Conservation (phyloP, 1,140 invertebrate species). For the Neuroterus valhalla region DNA sequence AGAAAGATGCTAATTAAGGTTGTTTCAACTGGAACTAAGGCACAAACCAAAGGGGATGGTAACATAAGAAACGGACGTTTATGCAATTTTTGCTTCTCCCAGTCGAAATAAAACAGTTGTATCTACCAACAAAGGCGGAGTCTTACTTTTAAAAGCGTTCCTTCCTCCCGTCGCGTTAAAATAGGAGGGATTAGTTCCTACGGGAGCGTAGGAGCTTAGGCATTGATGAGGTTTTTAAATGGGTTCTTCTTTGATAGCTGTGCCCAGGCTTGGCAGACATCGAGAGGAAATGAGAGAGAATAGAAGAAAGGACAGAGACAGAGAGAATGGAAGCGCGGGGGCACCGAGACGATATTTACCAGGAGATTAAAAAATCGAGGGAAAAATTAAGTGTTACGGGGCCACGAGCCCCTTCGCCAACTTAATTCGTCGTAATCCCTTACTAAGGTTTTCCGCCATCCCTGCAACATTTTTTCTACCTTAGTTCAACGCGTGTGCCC, state of each 20-base stretch:
- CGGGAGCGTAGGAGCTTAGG: slow-evolving; percentile 73
- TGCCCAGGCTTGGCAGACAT: slow-evolving; percentile 34
- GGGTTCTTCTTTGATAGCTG: slow-evolving; percentile 75
- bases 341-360: slow-evolving; percentile 72
- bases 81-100: slow-evolving; percentile 50
- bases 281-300: slow-evolving; percentile 51
- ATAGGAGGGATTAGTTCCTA: slow-evolving; percentile 76
- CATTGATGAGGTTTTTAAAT: slow-evolving; percentile 78
- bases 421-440: slow-evolving; percentile 74
- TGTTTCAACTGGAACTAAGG: background rate
- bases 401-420: slow-evolving; percentile 66
- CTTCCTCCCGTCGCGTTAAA: slow-evolving; percentile 69
- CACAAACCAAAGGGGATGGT: background rate
- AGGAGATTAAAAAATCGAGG: slow-evolving; percentile 76
- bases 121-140: slow-evolving; percentile 73
- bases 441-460: slow-evolving; percentile 69
- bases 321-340: slow-evolving; percentile 47
- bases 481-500: slow-evolving; percentile 29
- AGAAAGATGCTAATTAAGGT: background rate
- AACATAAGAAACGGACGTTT: slow-evolving; percentile 37
- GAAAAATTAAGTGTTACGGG: slow-evolving; percentile 76
- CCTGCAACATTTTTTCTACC: slow-evolving; percentile 28
- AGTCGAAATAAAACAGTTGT: slow-evolving; percentile 70
- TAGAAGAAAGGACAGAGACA: slow-evolving; percentile 47
- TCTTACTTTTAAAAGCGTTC: slow-evolving; percentile 73